Evolutionary conservation across 1,140 invertebrate species (phyloP), one percentile per base, ranked within the genome.

Genomic region (Drosophila neocordata): DNA sequence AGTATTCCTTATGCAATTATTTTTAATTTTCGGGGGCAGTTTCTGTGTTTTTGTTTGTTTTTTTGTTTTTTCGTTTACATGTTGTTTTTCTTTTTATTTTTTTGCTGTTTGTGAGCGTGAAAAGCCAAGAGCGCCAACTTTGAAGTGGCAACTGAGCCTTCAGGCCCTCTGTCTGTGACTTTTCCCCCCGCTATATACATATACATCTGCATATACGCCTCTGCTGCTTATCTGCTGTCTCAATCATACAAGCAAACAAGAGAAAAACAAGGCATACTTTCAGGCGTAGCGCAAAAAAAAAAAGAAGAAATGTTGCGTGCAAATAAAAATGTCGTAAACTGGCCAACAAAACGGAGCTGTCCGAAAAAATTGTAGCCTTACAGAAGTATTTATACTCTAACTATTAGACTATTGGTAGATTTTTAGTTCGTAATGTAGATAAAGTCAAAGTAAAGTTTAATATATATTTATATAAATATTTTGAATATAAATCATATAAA

Each of bases 301-400:
- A 31, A 31, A 31, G 27, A 31, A 31, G 27, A 31, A 65, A 57
- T 61, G 64, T 63, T 71, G 74, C 65, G 67, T 77, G 78, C 74
- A 85, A 87, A 87, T 87, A 87, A 82, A 87, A 76, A 69, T 78
- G 62, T 75, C 78, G 79, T 81, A 85, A 84, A 85, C 65, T 69
- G 62, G 58, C n/a, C 58, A 35, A 60, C 34, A 55, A 55, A 34
- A 27, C 55, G 15, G 6, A 11, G 6, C 9, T 1, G 15, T 11
- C 15, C 18, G 4, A 0, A 7, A 18, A 20, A 48, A 48, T 11
- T 48, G 11, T 11, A 48, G 9, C 1, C 41, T 48, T 15, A 20
- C 15, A 15, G 20, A 31, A 48, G 8, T 48, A 9, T 11, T 8
- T 20, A 20, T 20, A 20, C 41, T 8, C 41, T 48, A 15, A 48